These are phyloP conservation scores for Ypsolopha scabrella DNA, from an alignment of 2,888 invertebrate species.

Conservation along the genomic window DNA sequence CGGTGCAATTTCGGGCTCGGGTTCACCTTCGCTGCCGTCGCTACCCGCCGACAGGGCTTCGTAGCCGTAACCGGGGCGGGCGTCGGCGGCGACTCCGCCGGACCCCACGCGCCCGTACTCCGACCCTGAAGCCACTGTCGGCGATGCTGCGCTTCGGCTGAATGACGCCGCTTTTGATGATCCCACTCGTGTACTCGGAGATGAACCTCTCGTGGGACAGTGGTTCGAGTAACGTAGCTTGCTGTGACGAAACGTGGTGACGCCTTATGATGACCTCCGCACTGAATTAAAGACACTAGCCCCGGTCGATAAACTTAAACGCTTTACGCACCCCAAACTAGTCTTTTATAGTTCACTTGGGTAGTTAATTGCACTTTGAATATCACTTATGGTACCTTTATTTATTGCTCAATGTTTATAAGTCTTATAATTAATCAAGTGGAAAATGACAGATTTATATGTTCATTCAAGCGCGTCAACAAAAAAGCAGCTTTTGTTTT, in stretches of 20 bases:
- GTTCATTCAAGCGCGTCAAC: too few relatives aligned
- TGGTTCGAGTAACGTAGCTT: constrained; percentile 60
- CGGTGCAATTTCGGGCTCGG: constrained; percentile 47
- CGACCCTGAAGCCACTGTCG: constrained; percentile 45
- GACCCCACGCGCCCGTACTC: constrained; percentile 40
- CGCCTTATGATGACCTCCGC: constrained; percentile 23
- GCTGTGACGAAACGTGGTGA: constrained; percentile 66
- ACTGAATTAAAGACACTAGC: constrained; percentile 7
- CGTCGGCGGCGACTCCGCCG: constrained; percentile 39
- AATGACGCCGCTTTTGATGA: constrained; percentile 56
- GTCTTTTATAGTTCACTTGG: too few relatives aligned
- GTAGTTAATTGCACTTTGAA: not conserved
- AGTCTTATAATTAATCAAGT: too few relatives aligned
- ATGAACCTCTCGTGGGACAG: constrained; percentile 43
- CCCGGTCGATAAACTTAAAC: not conserved
- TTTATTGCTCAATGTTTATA: too few relatives aligned
- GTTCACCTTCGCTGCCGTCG: constrained; percentile 50
- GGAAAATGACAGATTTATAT: too few relatives aligned
- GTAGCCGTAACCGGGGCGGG: constrained; percentile 63
- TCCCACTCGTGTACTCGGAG: constrained; percentile 45
- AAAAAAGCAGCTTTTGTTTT: too few relatives aligned
- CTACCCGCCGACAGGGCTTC: constrained; percentile 62
- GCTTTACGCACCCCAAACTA: too few relatives aligned
- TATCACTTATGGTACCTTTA: too few relatives aligned
- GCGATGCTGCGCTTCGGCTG: constrained; percentile 54